phyloP scores from a whole-genome alignment of 2,797 vertebrate species.

The Discoglossus pictus region DNA sequence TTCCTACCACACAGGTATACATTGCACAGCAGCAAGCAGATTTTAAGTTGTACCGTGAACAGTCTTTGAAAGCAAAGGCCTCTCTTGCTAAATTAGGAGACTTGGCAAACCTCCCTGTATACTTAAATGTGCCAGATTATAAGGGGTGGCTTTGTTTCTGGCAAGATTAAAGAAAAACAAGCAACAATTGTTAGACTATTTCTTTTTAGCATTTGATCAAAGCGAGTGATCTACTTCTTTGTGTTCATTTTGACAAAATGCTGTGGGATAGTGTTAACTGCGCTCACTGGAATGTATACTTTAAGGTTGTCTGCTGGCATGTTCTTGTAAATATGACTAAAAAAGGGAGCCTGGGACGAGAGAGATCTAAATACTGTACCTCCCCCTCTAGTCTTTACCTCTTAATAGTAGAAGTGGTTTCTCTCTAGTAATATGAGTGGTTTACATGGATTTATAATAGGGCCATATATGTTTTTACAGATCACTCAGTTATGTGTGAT shows the following conservation, averaged over 20 bases:
- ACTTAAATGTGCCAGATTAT: conserved; percentile 70
- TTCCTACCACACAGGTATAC: not conserved
- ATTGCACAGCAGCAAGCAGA: not conserved
- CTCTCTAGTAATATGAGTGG: not conserved
- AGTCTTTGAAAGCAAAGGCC: conserved; percentile 69
- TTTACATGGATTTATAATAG: not conserved
- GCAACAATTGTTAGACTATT: conserved; percentile 56
- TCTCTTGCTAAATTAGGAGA: conserved; percentile 77
- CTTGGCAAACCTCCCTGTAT: conserved; percentile 68
- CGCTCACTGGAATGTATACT: conserved; percentile 28
- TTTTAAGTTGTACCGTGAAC: conserved; percentile 72
- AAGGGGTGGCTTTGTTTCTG: conserved; percentile 68
- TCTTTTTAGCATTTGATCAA: conserved; percentile 6
- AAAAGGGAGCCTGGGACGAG: conserved; percentile 42
- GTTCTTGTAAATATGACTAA: conserved; percentile 51
- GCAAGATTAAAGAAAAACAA: conserved; percentile 65
- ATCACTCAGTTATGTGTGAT: too few species aligned
- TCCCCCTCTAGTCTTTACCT: not conserved
- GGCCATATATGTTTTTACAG: too few species aligned
- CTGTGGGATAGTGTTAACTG: conserved; percentile 31
- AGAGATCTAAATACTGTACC: conserved; percentile 8
- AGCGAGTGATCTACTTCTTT: conserved; percentile 21
- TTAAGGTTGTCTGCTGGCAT: conserved; percentile 36
- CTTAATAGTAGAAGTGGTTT: conserved; percentile 9
- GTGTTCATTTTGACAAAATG: conserved; percentile 29